phyloP scores from a whole-genome alignment of 1,140 invertebrate genomes.

The Lethrus apterus region DNA sequence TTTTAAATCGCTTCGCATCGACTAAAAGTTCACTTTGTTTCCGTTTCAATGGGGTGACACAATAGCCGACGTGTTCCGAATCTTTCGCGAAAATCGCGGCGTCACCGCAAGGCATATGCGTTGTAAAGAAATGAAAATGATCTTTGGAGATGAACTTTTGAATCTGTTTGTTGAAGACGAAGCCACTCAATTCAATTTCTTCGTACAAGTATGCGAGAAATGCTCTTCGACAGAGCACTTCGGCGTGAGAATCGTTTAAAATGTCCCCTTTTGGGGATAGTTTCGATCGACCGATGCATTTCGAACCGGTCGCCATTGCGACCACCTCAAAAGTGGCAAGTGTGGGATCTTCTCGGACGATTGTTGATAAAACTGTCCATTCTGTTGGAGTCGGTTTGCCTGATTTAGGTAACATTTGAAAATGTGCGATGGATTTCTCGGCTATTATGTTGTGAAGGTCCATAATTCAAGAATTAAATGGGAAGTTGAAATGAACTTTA shows the following conservation, averaged over 20 bases:
- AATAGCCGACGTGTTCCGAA: constrained; percentile 36
- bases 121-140: constrained; percentile 79
- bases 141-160: constrained; percentile 50
- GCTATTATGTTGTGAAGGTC: constrained; percentile 41
- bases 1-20: constrained; percentile 34
- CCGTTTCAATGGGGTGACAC: constrained; percentile 14
- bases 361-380: constrained; percentile 76
- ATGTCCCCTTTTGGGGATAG: constrained; percentile 60
- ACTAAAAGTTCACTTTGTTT: constrained; percentile 32
- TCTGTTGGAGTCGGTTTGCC: constrained; percentile 69
- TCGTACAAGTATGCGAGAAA: constrained; percentile 72
- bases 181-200: constrained; percentile 43
- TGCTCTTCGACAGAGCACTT: constrained; percentile 74
- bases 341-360: constrained; percentile 51
- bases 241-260: constrained; percentile 87
- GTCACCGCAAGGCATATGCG: constrained; percentile 89
- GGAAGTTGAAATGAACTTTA: no score
- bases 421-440: constrained; percentile 52
- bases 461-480: no score
- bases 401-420: constrained; percentile 61
- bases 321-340: constrained; percentile 53
- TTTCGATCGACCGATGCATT: constrained; percentile 74
- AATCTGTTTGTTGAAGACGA: background rate
- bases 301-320: constrained; percentile 80
- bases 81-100: constrained; percentile 75